A percentile compares a stretch with the other conserved stretches of the same genome.
Evolutionary conservation across 2,888 invertebrate species (phyloP).

Genomic region (Meteorus cinctellus): DNA sequence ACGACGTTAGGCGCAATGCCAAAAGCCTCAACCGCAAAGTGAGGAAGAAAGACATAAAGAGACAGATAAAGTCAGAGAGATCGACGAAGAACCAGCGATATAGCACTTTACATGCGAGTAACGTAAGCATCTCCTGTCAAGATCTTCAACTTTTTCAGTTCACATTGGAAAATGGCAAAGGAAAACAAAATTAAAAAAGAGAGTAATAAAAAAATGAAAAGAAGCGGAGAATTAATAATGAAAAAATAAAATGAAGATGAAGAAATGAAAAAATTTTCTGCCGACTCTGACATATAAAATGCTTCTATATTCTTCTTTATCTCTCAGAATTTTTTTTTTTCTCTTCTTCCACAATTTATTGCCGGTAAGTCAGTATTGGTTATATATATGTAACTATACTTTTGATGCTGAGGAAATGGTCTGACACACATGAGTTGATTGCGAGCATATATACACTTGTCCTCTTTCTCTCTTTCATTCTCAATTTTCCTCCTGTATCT

Average conservation of each 20-base stretch:
- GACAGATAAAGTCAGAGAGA: background rate
- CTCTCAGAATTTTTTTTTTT: conserved; percentile 3
- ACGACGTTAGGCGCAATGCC: conserved; percentile 20
- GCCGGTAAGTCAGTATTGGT: conserved; percentile 10
- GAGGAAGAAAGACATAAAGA: background rate
- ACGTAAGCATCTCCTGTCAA: conserved; percentile 34
- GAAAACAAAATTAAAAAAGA: background rate
- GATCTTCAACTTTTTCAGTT: conserved; percentile 27
- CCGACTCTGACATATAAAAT: conserved; percentile 11
- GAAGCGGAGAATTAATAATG: background rate
- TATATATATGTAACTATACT: background rate
- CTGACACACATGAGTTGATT: conserved; percentile 25
- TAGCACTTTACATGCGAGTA: conserved; percentile 33
- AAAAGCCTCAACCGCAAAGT: conserved; percentile 14
- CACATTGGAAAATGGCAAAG: conserved; percentile 2
- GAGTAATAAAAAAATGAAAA: background rate
- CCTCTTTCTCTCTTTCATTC: conserved; percentile 9
- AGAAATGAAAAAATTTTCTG: conserved; percentile 6
- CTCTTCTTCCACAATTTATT: background rate
- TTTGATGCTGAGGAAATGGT: conserved; percentile 18
- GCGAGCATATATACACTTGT: background rate
- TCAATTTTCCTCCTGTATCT: conserved; percentile 26
- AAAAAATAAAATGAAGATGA: conserved; percentile 1
- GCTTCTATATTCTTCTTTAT: conserved; percentile 9
- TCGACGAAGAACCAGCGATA: background rate